A percentile compares a stretch with the other conserved stretches of the same genome.
phyloP scores from a whole-genome alignment of 2,797 vertebrate genomes.

The Pogonophryne albipinna region DNA sequence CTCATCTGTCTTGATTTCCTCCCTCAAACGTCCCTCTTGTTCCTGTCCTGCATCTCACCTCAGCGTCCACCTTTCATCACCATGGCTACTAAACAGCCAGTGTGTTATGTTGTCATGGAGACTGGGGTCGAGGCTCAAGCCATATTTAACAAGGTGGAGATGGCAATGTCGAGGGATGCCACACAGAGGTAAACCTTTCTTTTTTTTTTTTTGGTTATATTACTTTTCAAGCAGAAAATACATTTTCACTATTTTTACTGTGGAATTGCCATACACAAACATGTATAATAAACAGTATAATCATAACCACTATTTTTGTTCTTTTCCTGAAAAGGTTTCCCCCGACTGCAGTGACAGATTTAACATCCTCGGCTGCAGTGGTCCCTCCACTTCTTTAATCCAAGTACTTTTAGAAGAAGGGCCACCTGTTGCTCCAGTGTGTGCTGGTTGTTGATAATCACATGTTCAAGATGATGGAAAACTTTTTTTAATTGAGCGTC shows the following conservation, averaged over 20 bases:
- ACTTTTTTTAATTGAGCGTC: too few species aligned
- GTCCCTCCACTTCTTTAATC: neutral
- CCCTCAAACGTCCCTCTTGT: slow-evolving; percentile 30
- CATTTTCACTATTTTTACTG: neutral
- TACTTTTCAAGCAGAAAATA: neutral
- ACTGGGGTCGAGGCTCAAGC: slow-evolving; percentile 58
- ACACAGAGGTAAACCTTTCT: neutral
- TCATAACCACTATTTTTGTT: too few species aligned
- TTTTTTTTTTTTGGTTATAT: neutral
- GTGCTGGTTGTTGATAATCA: too few species aligned
- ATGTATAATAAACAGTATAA: too few species aligned
- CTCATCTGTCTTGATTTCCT: neutral
- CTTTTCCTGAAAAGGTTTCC: too few species aligned
- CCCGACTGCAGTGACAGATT: too few species aligned
- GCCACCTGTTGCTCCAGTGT: too few species aligned
- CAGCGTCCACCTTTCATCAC: slow-evolving; percentile 58
- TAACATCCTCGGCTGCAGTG: neutral
- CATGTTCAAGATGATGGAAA: too few species aligned
- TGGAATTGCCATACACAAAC: too few species aligned
- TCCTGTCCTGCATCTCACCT: slow-evolving; percentile 40
- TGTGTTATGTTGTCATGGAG: slow-evolving; percentile 63
- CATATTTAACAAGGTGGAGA: slow-evolving; percentile 54
- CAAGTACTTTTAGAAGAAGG: too few species aligned
- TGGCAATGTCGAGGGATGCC: slow-evolving; percentile 31
- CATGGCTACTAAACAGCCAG: slow-evolving; percentile 56